Percentiles rank a stretch among this genome's conserved stretches.
phyloP scores from a whole-genome alignment of 2,797 vertebrate genomes.

The Phoxinus dragarum region DNA sequence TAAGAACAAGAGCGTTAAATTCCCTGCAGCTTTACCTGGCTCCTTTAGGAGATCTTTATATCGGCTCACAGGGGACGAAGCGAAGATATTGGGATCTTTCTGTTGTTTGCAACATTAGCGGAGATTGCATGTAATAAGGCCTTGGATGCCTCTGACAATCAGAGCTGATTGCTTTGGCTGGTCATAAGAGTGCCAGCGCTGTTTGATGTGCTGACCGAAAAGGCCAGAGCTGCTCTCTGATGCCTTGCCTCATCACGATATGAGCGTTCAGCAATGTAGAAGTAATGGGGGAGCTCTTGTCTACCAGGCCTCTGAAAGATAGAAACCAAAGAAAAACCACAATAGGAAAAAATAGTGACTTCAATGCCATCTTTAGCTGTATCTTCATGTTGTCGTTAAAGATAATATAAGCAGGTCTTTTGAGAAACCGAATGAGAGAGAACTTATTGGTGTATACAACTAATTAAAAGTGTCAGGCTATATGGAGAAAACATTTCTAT shows the following conservation, averaged over 20 bases:
- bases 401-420: background rate
- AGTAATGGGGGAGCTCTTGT: conserved; percentile 35
- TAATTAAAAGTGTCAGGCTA: conserved; percentile 28
- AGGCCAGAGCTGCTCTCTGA: conserved; percentile 49
- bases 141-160: conserved; percentile 65
- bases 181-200: conserved; percentile 60
- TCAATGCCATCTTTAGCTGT: background rate
- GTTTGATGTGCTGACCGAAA: conserved; percentile 68
- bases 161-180: conserved; percentile 67
- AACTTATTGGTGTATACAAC: background rate
- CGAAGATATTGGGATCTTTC: conserved; percentile 57
- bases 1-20: conserved; percentile 7
- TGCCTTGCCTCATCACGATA: conserved; percentile 63
- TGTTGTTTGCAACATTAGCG: conserved; percentile 65
- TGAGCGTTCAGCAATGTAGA: conserved; percentile 55
- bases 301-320: background rate
- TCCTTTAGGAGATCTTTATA: conserved; percentile 31
- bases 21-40: conserved; percentile 27
- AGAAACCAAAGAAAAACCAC: conserved; percentile 8
- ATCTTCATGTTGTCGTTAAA: background rate
- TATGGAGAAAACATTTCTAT: background rate
- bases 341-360: background rate
- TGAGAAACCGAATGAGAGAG: conserved; percentile 1
- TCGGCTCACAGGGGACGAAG: conserved; percentile 46
- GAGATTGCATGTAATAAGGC: conserved; percentile 68